Evolutionary conservation across 1,140 invertebrate species (phyloP), one percentile per base, ranked within the genome.

Genomic region (Drosophila arizonae): DNA sequence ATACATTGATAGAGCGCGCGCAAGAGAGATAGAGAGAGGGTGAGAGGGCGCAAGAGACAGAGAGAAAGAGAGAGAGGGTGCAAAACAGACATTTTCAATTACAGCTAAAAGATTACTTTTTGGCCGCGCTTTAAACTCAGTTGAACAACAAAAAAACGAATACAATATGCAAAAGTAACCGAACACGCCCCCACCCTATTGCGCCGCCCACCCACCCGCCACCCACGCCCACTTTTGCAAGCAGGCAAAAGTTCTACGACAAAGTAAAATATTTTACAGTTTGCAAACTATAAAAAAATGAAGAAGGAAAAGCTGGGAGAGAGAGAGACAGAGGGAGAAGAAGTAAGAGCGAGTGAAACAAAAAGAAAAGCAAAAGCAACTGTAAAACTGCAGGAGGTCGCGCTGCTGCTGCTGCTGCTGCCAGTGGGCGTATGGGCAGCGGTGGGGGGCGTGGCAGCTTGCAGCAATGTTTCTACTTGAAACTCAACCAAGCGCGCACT

Each of bases 401-500:
- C 28, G 28, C 28, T 6, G 28, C 28, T 4, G 28, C 28, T 30
- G 28, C 61, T 52, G n/a, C 15, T 45, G 26, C 21, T n/a, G 26
- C 43, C 1, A 15, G 13, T 17, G 30, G 45, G 28, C 28, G 28
- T 30, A 6, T 30, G 28, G 43, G 8, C 15, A 11, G 17, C 4
- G 10, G 1, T 10, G 6, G 6, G 21, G 36, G 45, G 28, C 21
- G 17, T 11, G 50, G 50, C 21, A n/a, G 26, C 17, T 17, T 46
- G 43, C 43, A 46, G 33, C 24, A 6, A 41, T 24, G 33, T 3
- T 28, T 50, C 56, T 48, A 41, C 72, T 76, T 76, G 56, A 61
- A 71, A 72, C 43, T 55, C 73, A 76, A 72, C 68, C 46, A 76
- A 76, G 73, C 73, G 73, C 73, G 73, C 73, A 76, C 73, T 76